Conservation (phyloP, 1,140 invertebrate species). For the Ganaspis sp. region DNA sequence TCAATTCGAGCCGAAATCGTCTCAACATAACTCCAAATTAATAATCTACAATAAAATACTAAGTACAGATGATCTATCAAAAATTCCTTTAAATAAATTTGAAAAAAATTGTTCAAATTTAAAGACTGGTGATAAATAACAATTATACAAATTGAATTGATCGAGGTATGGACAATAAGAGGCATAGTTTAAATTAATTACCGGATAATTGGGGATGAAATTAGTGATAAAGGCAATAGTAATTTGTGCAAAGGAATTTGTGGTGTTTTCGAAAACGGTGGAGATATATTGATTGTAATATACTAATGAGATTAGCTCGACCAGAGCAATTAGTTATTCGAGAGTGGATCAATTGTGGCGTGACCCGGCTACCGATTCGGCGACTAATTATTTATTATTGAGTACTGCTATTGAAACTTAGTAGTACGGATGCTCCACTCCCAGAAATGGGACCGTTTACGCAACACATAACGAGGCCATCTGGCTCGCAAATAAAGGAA, state of each 20-base stretch:
- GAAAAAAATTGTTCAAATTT: too few relatives aligned
- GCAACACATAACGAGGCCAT: conserved; percentile 42
- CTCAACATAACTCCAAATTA: too few relatives aligned
- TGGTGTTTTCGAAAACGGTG: neutral
- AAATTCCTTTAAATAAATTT: too few relatives aligned
- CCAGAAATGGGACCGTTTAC: conserved; percentile 65
- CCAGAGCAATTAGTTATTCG: neutral
- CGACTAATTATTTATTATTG: conserved; percentile 47
- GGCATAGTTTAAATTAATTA: too few relatives aligned
- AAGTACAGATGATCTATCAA: too few relatives aligned
- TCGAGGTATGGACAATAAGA: too few relatives aligned
- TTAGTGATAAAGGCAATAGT: neutral
- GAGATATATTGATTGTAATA: neutral
- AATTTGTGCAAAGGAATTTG: neutral
- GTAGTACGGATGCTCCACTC: conserved; percentile 66
- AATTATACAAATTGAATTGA: too few relatives aligned
- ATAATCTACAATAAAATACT: too few relatives aligned
- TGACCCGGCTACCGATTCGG: conserved; percentile 30
- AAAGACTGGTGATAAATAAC: too few relatives aligned
- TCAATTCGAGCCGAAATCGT: too few relatives aligned
- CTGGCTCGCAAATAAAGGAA: conserved; percentile 9
- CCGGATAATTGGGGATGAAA: neutral
- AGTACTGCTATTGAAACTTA: conserved; percentile 46
- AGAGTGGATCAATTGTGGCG: conserved; percentile 26
- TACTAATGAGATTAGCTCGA: conserved; percentile 17